Conservation (phyloP, 2,888 invertebrate genomes). For the Bibio marci region DNA sequence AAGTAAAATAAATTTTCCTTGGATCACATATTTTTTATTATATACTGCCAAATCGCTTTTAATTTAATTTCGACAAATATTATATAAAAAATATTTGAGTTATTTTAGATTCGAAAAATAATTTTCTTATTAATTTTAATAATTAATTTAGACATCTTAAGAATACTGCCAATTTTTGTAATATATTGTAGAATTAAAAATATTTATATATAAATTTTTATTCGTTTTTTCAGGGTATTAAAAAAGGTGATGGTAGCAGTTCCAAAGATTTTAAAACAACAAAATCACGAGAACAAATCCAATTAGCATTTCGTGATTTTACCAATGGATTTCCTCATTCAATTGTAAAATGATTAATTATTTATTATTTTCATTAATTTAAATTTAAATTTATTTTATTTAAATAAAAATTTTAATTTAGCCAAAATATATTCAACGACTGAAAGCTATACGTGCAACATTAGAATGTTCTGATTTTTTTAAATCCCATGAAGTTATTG, state of each 20-base stretch:
- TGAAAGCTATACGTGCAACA: slow-evolving; percentile 68
- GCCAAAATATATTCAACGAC: slow-evolving; percentile 68
- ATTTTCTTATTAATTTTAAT: too few relatives aligned
- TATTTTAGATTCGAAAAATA: too few relatives aligned
- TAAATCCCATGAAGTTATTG: slow-evolving; percentile 81
- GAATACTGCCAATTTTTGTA: too few relatives aligned
- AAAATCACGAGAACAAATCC: slow-evolving; percentile 65
- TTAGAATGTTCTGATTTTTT: slow-evolving; percentile 81
- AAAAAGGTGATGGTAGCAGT: slow-evolving; percentile 76
- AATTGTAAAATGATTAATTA: slow-evolving; percentile 41
- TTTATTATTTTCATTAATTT: slow-evolving; percentile 4
- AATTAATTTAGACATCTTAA: too few relatives aligned
- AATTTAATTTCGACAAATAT: too few relatives aligned
- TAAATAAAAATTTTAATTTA: slow-evolving; percentile 19
- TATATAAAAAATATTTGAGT: too few relatives aligned
- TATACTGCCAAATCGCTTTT: too few relatives aligned
- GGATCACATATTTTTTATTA: too few relatives aligned
- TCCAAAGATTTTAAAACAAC: slow-evolving; percentile 93
- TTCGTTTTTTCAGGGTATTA: slow-evolving; percentile 43
- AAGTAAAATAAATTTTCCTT: too few relatives aligned
- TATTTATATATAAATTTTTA: too few relatives aligned
- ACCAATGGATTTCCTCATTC: slow-evolving; percentile 61
- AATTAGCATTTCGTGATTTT: slow-evolving; percentile 65
- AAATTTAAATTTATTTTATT: slow-evolving; percentile 3
- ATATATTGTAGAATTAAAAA: too few relatives aligned